Conservation (phyloP, 2,113 vertebrate species). For the Pao palembangensis region DNA sequence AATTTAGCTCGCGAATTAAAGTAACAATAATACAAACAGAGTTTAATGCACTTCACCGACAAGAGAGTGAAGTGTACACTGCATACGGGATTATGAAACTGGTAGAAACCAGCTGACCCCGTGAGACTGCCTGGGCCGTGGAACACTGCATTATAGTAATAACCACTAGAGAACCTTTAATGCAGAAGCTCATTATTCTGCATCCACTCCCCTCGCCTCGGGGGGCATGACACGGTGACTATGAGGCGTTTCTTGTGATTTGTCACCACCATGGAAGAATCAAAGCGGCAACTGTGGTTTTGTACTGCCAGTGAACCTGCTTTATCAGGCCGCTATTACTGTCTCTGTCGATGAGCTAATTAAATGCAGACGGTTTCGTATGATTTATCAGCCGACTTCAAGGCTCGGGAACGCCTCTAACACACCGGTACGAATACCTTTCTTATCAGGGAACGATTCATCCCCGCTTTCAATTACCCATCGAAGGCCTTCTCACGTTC, state of each 20-base stretch:
- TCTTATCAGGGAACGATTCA: slow-evolving; percentile 47
- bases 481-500: slow-evolving; percentile 23
- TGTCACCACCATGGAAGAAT: slow-evolving; percentile 19
- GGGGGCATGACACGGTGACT: slow-evolving; percentile 19
- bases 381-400: slow-evolving; percentile 43
- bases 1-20: too few relatives aligned
- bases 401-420: slow-evolving; percentile 30
- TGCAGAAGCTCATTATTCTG: not conserved
- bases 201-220: not conserved
- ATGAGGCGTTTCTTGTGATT: slow-evolving; percentile 34
- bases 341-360: slow-evolving; percentile 47
- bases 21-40: too few relatives aligned
- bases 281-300: slow-evolving; percentile 28
- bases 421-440: slow-evolving; percentile 22
- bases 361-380: slow-evolving; percentile 44
- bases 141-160: not conserved
- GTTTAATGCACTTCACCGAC: too few relatives aligned
- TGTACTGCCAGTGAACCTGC: slow-evolving; percentile 52
- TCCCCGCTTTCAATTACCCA: slow-evolving; percentile 18
- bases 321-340: slow-evolving; percentile 36
- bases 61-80: too few relatives aligned
- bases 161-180: slow-evolving; percentile 7
- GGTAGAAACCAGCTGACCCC: too few relatives aligned
- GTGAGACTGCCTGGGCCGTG: too few relatives aligned
- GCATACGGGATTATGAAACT: too few relatives aligned